Conservation (phyloP, 2,888 invertebrate species). For the Lypha dubia region DNA sequence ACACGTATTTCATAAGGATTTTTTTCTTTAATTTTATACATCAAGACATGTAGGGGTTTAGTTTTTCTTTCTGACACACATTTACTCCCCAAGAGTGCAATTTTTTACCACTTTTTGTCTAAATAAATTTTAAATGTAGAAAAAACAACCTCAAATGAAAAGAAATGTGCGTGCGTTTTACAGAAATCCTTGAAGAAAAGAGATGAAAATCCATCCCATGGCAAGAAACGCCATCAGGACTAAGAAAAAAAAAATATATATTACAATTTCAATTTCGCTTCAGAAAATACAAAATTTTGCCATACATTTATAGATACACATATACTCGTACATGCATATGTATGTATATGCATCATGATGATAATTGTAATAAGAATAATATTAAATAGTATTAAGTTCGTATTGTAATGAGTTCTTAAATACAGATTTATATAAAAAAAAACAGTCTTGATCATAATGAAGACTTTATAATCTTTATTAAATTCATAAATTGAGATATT, state of each 20-base stretch:
- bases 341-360: too few species aligned
- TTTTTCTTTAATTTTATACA: constrained; percentile 5
- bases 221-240: constrained; percentile 11
- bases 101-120: constrained; percentile 49
- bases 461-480: too few species aligned
- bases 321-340: neutral
- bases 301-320: neutral
- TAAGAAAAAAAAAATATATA: neutral
- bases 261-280: neutral
- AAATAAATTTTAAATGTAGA: neutral
- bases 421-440: neutral
- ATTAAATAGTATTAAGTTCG: neutral
- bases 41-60: neutral
- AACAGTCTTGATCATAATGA: too few species aligned
- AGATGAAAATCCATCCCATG: neutral
- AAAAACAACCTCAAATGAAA: neutral
- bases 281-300: neutral
- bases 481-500: too few species aligned
- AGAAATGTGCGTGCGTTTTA: constrained; percentile 29
- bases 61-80: constrained; percentile 28
- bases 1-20: neutral
- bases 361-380: too few species aligned
- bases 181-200: constrained; percentile 47
- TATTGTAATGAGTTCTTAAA: neutral
- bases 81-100: constrained; percentile 54